Percentiles rank a stretch among this genome's conserved stretches.
Evolutionary conservation across 2,888 invertebrate species (phyloP).

Genomic region (Agonopterix arenella): DNA sequence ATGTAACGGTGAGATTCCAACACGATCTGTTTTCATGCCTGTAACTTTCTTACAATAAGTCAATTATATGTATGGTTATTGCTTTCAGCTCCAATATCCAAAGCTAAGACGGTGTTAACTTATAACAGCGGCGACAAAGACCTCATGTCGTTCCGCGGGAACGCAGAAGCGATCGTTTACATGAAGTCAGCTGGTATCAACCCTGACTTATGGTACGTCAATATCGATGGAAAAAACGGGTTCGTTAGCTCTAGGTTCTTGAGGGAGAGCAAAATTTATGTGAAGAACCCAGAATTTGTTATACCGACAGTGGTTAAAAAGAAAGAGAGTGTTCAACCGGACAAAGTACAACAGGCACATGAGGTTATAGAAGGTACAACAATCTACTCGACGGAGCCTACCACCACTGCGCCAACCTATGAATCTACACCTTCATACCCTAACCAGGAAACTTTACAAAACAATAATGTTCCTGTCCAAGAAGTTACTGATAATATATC

Average conservation of each 20-base stretch:
- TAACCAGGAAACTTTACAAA: not conserved
- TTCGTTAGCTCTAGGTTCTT: constrained; percentile 79
- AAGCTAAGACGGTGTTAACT: constrained; percentile 74
- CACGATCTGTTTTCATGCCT: constrained; percentile 26
- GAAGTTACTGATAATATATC: not conserved
- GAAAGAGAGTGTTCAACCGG: constrained; percentile 26
- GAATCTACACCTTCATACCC: constrained; percentile 9
- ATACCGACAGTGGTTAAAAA: constrained; percentile 36
- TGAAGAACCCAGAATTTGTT: constrained; percentile 41
- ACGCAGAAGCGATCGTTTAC: constrained; percentile 77
- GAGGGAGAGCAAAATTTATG: constrained; percentile 75
- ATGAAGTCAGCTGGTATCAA: constrained; percentile 83
- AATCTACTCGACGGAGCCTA: constrained; percentile 58
- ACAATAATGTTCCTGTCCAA: not conserved
- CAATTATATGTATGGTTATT: constrained; percentile 8
- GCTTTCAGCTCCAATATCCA: constrained; percentile 78
- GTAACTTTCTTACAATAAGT: constrained; percentile 27
- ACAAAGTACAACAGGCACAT: constrained; percentile 58
- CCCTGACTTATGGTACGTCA: constrained; percentile 81
- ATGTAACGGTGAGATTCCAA: constrained; percentile 79
- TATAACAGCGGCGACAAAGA: constrained; percentile 75
- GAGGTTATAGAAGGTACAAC: constrained; percentile 83
- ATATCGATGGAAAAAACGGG: constrained; percentile 81
- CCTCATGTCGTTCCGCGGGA: constrained; percentile 78
- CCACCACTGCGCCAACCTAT: constrained; percentile 11